Evolutionary conservation across 1,140 invertebrate species (phyloP).

Genomic region (Drosophila nannoptera): DNA sequence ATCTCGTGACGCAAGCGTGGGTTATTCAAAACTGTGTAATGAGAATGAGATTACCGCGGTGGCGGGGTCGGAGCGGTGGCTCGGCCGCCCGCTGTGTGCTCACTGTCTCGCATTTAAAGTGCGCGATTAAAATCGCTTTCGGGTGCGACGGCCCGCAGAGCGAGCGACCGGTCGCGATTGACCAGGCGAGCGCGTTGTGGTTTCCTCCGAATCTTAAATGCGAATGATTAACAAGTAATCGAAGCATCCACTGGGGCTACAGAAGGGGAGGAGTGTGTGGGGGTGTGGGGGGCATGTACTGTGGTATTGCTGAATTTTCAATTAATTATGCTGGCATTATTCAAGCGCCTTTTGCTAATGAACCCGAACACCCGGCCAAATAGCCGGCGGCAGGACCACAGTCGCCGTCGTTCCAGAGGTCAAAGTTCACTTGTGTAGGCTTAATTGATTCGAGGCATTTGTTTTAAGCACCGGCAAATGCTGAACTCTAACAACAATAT

Average conservation of each 20-base stretch:
- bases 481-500: neutral
- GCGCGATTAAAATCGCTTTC: constrained; percentile 51
- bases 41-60: too few species aligned
- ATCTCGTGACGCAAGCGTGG: constrained; percentile 26
- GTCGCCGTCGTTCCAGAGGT: neutral
- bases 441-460: constrained; percentile 42
- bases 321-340: constrained; percentile 42
- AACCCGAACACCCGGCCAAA: constrained; percentile 1
- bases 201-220: constrained; percentile 34
- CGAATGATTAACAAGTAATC: constrained; percentile 66
- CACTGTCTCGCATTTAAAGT: constrained; percentile 26
- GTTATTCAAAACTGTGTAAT: too few species aligned
- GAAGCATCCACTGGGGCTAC: constrained; percentile 20
- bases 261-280: neutral
- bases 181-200: neutral
- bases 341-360: constrained; percentile 28
- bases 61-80: neutral
- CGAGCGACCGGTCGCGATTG: neutral
- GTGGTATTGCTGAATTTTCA: constrained; percentile 12
- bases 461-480: constrained; percentile 20
- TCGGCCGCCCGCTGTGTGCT: constrained; percentile 4
- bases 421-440: constrained; percentile 28
- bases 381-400: neutral
- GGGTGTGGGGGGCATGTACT: neutral
- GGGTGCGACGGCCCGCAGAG: constrained; percentile 19